Evolutionary conservation across 2,113 vertebrate species (phyloP).

Genomic region (Catharus fuscescens): DNA sequence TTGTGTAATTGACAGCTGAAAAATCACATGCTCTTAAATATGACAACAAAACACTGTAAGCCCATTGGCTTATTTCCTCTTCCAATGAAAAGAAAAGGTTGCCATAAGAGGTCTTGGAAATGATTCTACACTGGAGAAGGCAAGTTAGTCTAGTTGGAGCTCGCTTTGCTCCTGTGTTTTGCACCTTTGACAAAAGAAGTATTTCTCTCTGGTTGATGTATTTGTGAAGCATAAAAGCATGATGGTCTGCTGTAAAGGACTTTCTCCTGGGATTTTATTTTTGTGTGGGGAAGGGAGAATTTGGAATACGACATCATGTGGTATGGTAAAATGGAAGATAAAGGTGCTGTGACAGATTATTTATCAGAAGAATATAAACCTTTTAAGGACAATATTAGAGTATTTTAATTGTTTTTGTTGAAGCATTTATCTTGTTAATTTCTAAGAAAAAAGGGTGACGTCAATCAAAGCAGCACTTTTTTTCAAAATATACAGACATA

Average conservation of each 20-base stretch:
- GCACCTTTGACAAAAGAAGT: slow-evolving; percentile 74
- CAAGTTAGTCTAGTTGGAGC: slow-evolving; percentile 60
- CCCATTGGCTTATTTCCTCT: slow-evolving; percentile 75
- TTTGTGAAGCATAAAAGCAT: slow-evolving; percentile 75
- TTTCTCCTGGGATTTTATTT: slow-evolving; percentile 78
- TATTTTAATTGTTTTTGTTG: slow-evolving; percentile 76
- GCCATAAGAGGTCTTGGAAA: slow-evolving; percentile 68
- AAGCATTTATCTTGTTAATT: slow-evolving; percentile 80
- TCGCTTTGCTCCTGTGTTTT: slow-evolving; percentile 67
- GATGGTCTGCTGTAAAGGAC: slow-evolving; percentile 73
- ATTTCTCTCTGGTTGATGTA: slow-evolving; percentile 65
- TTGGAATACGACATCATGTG: slow-evolving; percentile 74
- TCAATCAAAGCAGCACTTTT: slow-evolving; percentile 84
- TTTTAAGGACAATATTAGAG: slow-evolving; percentile 77
- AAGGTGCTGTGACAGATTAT: slow-evolving; percentile 81
- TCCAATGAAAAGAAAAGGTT: slow-evolving; percentile 71
- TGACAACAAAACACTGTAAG: slow-evolving; percentile 71
- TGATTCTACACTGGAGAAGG: slow-evolving; percentile 67
- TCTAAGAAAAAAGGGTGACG: slow-evolving; percentile 77
- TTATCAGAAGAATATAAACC: slow-evolving; percentile 79
- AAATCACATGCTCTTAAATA: slow-evolving; percentile 75
- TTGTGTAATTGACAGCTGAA: slow-evolving; percentile 75
- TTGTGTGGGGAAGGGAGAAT: slow-evolving; percentile 67
- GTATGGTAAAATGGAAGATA: slow-evolving; percentile 72
- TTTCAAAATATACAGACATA: slow-evolving; percentile 83